Conservation (phyloP, 2,888 invertebrate species). For the Patella depressa region DNA sequence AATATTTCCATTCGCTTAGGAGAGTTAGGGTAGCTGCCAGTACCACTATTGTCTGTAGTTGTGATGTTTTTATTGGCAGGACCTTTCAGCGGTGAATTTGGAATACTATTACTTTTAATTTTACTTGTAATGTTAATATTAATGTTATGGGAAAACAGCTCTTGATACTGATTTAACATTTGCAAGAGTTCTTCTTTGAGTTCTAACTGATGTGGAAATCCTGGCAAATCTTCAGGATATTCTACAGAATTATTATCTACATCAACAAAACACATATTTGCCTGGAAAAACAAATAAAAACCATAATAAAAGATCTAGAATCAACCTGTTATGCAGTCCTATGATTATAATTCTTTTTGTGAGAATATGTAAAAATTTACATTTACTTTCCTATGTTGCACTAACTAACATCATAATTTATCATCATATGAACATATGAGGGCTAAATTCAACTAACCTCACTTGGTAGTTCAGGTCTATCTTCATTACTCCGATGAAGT, state of each 20-base stretch:
- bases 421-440: background rate
- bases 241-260: conserved; percentile 94
- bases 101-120: conserved; percentile 28
- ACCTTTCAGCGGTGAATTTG: conserved; percentile 41
- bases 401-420: background rate
- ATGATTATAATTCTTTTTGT: background rate
- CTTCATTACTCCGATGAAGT: conserved; percentile 73
- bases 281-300: conserved; percentile 47
- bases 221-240: conserved; percentile 93
- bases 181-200: conserved; percentile 85
- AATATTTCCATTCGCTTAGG: conserved; percentile 68
- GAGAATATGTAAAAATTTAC: background rate
- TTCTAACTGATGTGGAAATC: conserved; percentile 90
- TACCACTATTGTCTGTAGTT: conserved; percentile 36
- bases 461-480: conserved; percentile 59
- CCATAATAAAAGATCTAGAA: background rate
- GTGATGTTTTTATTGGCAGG: conserved; percentile 30
- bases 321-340: background rate
- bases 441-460: conserved; percentile 49
- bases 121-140: conserved; percentile 29
- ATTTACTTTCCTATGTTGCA: background rate
- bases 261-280: conserved; percentile 87
- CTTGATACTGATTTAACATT: conserved; percentile 66
- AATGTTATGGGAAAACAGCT: conserved; percentile 46
- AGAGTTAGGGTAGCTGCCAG: conserved; percentile 52